Conservation (phyloP, 2,888 invertebrate species). For the Lumbricus terrestris region DNA sequence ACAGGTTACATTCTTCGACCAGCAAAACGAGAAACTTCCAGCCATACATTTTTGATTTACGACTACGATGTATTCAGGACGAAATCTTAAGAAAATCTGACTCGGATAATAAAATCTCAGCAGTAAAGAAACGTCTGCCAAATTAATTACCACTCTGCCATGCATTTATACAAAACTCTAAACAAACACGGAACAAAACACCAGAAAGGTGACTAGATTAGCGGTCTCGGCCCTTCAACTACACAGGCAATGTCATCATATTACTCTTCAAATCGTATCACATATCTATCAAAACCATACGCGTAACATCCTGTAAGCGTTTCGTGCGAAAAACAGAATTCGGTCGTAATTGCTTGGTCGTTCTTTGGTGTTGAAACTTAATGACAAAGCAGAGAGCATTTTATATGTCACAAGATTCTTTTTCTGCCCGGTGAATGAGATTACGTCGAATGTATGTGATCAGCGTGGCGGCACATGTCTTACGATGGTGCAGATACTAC, state of each 20-base stretch:
- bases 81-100: not conserved
- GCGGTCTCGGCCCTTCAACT: not conserved
- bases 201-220: not conserved
- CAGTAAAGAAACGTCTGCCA: not conserved
- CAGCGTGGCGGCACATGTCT: no score
- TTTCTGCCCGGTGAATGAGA: not conserved
- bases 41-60: not conserved
- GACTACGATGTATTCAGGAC: not conserved
- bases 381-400: not conserved
- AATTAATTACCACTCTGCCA: not conserved
- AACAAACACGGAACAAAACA: not conserved
- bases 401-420: not conserved
- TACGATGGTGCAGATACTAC: not conserved
- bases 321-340: not conserved
- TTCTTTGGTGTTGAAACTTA: not conserved
- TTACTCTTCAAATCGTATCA: not conserved
- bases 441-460: not conserved
- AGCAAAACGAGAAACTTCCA: not conserved
- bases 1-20: not conserved
- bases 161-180: not conserved
- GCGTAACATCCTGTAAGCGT: not conserved
- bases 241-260: not conserved
- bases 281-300: not conserved
- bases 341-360: not conserved
- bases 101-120: not conserved